Conservation (phyloP, 2,888 invertebrate species). For the Trissolcus brochymenae region DNA sequence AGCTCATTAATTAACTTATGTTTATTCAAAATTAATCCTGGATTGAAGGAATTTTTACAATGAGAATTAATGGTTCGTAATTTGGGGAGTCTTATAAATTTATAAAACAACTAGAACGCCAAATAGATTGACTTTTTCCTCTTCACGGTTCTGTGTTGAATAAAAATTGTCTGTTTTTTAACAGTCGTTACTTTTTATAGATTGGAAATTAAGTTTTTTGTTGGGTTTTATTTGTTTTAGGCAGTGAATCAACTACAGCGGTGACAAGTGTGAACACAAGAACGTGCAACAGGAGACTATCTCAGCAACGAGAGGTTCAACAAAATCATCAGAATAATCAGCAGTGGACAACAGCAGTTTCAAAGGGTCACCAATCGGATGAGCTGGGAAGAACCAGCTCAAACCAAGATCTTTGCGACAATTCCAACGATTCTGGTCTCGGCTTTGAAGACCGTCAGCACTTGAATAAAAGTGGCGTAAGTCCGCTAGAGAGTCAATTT, state of each 20-base stretch:
- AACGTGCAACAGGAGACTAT: slow-evolving; percentile 72
- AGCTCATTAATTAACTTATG: too few relatives aligned
- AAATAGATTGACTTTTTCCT: too few relatives aligned
- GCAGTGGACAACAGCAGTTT: slow-evolving; percentile 68
- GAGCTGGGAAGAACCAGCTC: slow-evolving; percentile 76
- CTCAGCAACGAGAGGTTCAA: slow-evolving; percentile 76
- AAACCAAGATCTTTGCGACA: slow-evolving; percentile 84
- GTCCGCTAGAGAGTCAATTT: slow-evolving; percentile 11
- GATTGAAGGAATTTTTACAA: too few relatives aligned
- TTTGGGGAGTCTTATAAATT: too few relatives aligned
- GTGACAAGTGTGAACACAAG: slow-evolving; percentile 66
- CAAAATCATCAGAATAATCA: slow-evolving; percentile 74
- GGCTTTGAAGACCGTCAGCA: slow-evolving; percentile 87
- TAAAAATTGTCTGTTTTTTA: too few relatives aligned
- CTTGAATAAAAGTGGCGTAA: slow-evolving; percentile 72
- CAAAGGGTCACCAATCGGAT: slow-evolving; percentile 77
- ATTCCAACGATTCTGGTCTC: slow-evolving; percentile 92
- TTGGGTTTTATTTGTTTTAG: slow-evolving; percentile 27
- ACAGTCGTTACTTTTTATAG: too few relatives aligned
- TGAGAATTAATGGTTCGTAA: too few relatives aligned
- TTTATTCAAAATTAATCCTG: too few relatives aligned
- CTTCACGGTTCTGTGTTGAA: too few relatives aligned
- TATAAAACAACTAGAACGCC: too few relatives aligned
- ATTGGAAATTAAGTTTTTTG: too few relatives aligned
- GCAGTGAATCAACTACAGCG: slow-evolving; percentile 67